These are phyloP conservation scores for Ranitomeya variabilis DNA, from an alignment of 2,113 vertebrate species.

Conservation along the genomic window DNA sequence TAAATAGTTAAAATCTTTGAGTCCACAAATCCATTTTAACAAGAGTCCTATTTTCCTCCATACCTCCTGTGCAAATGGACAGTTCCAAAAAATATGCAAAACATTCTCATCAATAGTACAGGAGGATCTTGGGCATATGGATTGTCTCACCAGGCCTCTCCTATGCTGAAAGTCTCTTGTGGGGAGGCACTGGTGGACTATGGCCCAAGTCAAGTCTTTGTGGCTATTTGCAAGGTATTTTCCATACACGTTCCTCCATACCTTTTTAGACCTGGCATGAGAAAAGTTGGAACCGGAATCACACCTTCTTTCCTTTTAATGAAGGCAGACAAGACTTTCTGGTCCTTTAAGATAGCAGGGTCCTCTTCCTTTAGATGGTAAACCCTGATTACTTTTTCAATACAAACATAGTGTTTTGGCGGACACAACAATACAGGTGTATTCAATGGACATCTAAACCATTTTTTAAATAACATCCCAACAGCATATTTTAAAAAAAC, in stretches of 20 bases:
- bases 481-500: background rate
- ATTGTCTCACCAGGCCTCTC: no score
- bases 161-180: background rate
- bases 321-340: no score
- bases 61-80: background rate
- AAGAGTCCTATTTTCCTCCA: background rate
- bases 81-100: background rate
- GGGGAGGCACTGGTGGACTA: background rate
- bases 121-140: background rate
- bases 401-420: background rate
- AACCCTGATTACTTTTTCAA: background rate
- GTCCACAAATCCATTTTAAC: background rate
- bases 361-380: background rate
- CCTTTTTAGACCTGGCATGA: background rate
- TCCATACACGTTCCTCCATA: background rate
- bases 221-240: background rate
- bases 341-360: background rate
- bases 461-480: background rate
- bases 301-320: background rate
- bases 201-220: background rate
- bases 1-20: background rate
- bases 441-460: no score
- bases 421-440: background rate
- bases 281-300: background rate
- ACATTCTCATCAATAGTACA: background rate